Evolutionary conservation across 2,888 invertebrate genomes (phyloP).

Genomic region (Cryptocephalus moraei): DNA sequence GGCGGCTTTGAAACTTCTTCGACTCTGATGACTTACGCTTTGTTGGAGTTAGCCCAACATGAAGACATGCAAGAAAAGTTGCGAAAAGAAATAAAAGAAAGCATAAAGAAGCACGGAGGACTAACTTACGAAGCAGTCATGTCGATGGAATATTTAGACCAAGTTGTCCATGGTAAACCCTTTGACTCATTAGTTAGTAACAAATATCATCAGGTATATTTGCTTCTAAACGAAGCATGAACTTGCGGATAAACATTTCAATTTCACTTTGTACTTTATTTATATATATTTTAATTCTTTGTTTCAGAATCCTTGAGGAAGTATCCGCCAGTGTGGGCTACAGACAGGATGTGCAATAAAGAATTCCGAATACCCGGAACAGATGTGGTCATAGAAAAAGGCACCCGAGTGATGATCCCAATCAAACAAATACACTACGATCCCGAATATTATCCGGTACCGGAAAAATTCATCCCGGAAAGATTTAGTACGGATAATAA

Average conservation of each 20-base stretch:
- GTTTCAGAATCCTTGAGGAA: not conserved
- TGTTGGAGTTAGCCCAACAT: constrained; percentile 14
- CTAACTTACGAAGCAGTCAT: not conserved
- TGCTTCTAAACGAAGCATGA: too few relatives aligned
- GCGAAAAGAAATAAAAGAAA: not conserved
- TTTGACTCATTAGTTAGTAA: too few relatives aligned
- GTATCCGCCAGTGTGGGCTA: not conserved
- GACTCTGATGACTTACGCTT: constrained; percentile 11
- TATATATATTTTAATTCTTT: too few relatives aligned
- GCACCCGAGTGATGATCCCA: not conserved
- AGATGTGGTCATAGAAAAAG: not conserved
- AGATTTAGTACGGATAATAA: not conserved
- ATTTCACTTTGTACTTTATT: too few relatives aligned
- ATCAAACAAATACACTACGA: not conserved
- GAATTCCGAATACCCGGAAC: not conserved
- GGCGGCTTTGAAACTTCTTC: constrained; percentile 19
- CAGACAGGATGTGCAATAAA: not conserved
- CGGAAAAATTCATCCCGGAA: constrained; percentile 1
- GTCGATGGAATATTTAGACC: not conserved
- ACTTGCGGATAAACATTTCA: too few relatives aligned
- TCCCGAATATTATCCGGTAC: not conserved
- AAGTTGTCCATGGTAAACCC: not conserved
- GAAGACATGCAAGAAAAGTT: constrained; percentile 1
- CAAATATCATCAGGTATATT: too few relatives aligned
- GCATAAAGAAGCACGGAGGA: not conserved